Evolutionary conservation across 2,888 invertebrate genomes (phyloP).

Genomic region (Latheticus oryzae): DNA sequence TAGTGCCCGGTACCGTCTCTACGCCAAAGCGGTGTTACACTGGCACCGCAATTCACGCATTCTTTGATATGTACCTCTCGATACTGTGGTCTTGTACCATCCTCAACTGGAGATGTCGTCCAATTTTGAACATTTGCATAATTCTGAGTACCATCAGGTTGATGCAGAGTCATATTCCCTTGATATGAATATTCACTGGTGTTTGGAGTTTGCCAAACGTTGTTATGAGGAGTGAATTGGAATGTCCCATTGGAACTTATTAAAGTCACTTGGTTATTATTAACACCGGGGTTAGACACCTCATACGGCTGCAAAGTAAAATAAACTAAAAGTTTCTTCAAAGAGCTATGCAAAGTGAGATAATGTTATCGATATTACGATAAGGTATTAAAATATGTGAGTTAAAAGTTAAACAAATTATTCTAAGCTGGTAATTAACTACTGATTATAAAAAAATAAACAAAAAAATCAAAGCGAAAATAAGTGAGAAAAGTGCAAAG

Average conservation of each 20-base stretch:
- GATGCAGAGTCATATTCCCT: conserved; percentile 42
- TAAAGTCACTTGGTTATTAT: conserved; percentile 70
- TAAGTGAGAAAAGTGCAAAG: no score
- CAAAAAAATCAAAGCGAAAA: no score
- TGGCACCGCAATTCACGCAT: conserved; percentile 76
- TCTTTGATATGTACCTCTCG: conserved; percentile 74
- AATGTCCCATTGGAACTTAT: conserved; percentile 67
- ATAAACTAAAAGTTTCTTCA: no score
- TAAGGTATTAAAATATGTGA: no score
- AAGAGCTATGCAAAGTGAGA: no score
- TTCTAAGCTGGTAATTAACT: no score
- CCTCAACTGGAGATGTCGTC: conserved; percentile 43
- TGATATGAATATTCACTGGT: conserved; percentile 22
- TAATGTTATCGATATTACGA: no score
- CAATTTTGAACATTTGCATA: conserved; percentile 39
- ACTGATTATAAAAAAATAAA: no score
- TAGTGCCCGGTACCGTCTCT: conserved; percentile 89
- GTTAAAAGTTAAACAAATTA: no score
- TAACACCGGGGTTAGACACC: conserved; percentile 52
- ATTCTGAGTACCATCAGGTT: conserved; percentile 45
- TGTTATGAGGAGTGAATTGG: conserved; percentile 43
- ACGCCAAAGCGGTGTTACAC: conserved; percentile 84
- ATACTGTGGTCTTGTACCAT: conserved; percentile 59
- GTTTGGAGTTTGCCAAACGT: conserved; percentile 26
- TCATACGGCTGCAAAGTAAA: conserved; percentile 47